Base-by-base conservation (phyloP, 2,797 vertebrate genomes). In the Gymnodraco acuticeps region DNA sequence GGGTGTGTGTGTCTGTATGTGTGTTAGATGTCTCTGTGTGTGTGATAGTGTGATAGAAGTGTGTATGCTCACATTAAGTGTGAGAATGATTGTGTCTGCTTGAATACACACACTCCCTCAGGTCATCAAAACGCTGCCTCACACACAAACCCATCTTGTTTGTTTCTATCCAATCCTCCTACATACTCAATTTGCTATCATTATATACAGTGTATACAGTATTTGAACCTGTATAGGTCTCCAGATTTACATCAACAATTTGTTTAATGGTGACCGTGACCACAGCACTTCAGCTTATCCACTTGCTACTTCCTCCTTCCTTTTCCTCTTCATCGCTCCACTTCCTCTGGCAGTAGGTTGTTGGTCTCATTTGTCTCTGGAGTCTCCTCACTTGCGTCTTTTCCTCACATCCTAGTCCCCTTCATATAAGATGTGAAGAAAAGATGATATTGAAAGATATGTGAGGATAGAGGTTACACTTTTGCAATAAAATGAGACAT, bases 91-190 rank as follows among this genome's bases (percentile, higher is more conserved):
- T 64, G 43, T 54, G 68, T 55, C 64, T 81, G 64, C 64, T 56
- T 81, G 60, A 76, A 74, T 73, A 68, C 69, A 67, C 64, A 48
- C 64, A 17, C 47, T 84, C 69, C 64, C 73, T 33, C 58, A 16
- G 71, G 82, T 86, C 79, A 59, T 72, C 13, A 58, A 61, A 78
- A 81, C 67, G 64, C 60, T 41, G 12, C 54, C 64, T 75, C 68
- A 10, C 64, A 78, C 46, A 68, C 50, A 41, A 46, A 45, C 61
- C 19, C 64, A 70, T 62, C 62, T 77, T 62, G 60, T 64, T 85
- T 48, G 27, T 65, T 80, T 75, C 75, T 54, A 11, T 16, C 47
- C 20, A 60, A 54, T 70, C 64, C 50, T 72, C 70, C 46, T 46
- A 54, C 61, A 41, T 19, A 20, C 58, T 64, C 61, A 53, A 16